Evolutionary conservation across 1,140 invertebrate genomes (phyloP), one percentile per base, ranked within the genome.

Genomic region (Campoletis sonorensis): DNA sequence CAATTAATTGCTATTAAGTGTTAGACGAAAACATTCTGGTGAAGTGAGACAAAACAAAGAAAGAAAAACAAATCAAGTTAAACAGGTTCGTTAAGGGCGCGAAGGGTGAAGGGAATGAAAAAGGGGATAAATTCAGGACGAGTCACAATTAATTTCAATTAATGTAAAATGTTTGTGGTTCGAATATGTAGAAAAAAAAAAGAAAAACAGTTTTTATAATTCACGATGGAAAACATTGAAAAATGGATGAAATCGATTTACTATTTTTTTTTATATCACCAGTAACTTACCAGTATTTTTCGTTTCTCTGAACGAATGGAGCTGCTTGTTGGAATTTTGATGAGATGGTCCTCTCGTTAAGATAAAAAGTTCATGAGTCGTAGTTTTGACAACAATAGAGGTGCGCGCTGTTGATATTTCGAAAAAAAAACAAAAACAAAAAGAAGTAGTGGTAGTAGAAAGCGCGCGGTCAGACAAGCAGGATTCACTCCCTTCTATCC

Each of bases 401-500:
- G 54, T 4, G 21, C 54, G 21, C 21, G 54, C 4, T 58, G 21
- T 58, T 23, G 54, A 58, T 54, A 58, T 54, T 3, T 58, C 7
- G 11, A n/a, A 58, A 58, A 58, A n/a, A 7, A 23, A 21, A 73
- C n/a, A n/a, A n/a, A n/a, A n/a, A n/a, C n/a, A n/a, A n/a, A n/a
- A n/a, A n/a, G n/a, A n/a, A n/a, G n/a, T n/a, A 73, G 71, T 73
- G 37, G 71, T 73, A 73, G 45, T 51, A 21, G 40, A 49, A 37
- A 37, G 40, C 71, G 71, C 71, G 71, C 71, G 71, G 71, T 73
- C 71, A 73, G 71, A 73, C 71, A 40, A 49, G 37, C 37, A 40
- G 16, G 71, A 16, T 73, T 73, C 71, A 73, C 37, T 51, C 40
- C 11, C 40, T 45, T 37, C 27, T 73, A 51, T 73, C 37, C 37